phyloP scores from a whole-genome alignment of 2,888 invertebrate species.

The Aricia artaxerxes region DNA sequence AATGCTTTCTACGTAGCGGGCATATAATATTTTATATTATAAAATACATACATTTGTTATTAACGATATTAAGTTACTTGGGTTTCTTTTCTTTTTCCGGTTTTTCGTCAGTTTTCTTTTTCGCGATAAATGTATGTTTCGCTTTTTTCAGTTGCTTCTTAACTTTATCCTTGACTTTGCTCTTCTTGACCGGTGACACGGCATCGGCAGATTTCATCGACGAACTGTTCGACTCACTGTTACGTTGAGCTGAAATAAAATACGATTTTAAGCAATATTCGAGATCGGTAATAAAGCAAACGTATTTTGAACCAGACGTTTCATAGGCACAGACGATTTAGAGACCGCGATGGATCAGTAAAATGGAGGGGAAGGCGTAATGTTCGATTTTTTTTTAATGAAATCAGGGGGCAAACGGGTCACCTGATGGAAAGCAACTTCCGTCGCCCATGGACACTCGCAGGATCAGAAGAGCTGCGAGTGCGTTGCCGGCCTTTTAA shows the following conservation, averaged over 20 bases:
- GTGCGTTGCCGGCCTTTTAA: too few relatives aligned
- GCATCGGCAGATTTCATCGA: slow-evolving; percentile 69
- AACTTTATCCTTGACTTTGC: slow-evolving; percentile 73
- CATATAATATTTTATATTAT: slow-evolving; percentile 26
- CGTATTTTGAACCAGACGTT: too few relatives aligned
- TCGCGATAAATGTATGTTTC: slow-evolving; percentile 66
- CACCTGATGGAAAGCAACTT: too few relatives aligned
- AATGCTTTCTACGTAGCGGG: not conserved
- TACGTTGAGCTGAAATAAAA: slow-evolving; percentile 67
- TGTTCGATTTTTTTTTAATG: too few relatives aligned
- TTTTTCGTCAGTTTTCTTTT: slow-evolving; percentile 71
- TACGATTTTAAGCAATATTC: not conserved
- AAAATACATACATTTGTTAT: slow-evolving; percentile 24
- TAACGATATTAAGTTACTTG: slow-evolving; percentile 48
- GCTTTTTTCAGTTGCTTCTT: slow-evolving; percentile 76
- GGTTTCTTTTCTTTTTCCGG: slow-evolving; percentile 61
- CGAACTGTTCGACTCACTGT: slow-evolving; percentile 70
- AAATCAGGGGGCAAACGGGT: too few relatives aligned
- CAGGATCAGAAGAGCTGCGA: too few relatives aligned
- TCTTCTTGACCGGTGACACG: slow-evolving; percentile 64
- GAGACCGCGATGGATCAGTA: too few relatives aligned
- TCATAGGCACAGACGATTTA: too few relatives aligned
- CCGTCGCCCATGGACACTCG: too few relatives aligned
- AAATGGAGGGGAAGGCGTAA: too few relatives aligned
- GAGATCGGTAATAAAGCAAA: not conserved